phyloP scores from a whole-genome alignment of 2,797 vertebrate genomes.

The Chloroceryle inda region DNA sequence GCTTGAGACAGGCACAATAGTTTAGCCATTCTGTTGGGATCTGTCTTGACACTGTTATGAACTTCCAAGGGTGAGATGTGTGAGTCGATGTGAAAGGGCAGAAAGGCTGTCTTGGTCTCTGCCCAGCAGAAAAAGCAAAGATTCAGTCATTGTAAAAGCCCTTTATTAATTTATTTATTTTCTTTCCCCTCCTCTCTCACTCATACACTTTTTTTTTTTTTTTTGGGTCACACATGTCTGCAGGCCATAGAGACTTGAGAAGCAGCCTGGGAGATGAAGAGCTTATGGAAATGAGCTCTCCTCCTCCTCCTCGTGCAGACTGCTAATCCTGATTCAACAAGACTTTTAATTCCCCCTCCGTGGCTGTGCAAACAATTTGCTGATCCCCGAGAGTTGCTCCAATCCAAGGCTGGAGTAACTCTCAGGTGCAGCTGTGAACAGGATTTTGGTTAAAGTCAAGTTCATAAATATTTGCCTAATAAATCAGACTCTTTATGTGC shows the following conservation, averaged over 20 bases:
- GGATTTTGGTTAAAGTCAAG: constrained; percentile 69
- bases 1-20: not conserved
- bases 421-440: constrained; percentile 49
- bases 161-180: not conserved
- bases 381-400: constrained; percentile 50
- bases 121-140: not conserved
- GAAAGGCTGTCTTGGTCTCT: not conserved
- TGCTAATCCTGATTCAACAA: constrained; percentile 67
- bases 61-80: not conserved
- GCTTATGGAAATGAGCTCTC: constrained; percentile 46
- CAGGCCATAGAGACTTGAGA: constrained; percentile 21
- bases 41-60: not conserved
- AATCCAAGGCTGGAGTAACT: constrained; percentile 47
- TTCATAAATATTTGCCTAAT: constrained; percentile 75
- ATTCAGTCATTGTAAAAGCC: not conserved
- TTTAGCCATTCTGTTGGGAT: not conserved
- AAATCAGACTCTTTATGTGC: constrained; percentile 54
- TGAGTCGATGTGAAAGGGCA: not conserved
- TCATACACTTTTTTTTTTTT: not conserved
- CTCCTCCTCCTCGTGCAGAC: constrained; percentile 2
- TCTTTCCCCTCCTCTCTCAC: not conserved
- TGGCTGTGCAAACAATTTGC: constrained; percentile 68
- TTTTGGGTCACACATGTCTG: constrained; percentile 39
- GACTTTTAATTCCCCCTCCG: constrained; percentile 51
- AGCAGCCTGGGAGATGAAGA: constrained; percentile 40